Percentiles rank a stretch among this genome's conserved stretches.
These are phyloP conservation scores for Heliothis peltigera DNA, from an alignment of 2,888 invertebrate species.

Conservation along the genomic window DNA sequence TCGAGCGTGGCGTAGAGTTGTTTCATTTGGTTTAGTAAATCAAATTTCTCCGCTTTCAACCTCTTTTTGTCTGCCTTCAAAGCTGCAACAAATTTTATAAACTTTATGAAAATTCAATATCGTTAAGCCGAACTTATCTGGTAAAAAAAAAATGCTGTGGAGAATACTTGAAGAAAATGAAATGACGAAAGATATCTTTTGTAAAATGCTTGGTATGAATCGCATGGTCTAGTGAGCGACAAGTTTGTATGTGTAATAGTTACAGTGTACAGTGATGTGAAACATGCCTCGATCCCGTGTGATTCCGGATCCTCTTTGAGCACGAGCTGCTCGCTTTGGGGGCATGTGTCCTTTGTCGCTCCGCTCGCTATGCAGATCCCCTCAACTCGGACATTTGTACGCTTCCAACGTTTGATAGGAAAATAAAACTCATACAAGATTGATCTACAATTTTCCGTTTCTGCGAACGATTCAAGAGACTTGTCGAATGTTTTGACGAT, in stretches of 20 bases:
- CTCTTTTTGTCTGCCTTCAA: slow-evolving; percentile 97
- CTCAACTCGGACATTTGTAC: slow-evolving; percentile 66
- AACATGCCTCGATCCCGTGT: slow-evolving; percentile 61
- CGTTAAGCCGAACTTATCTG: slow-evolving; percentile 6
- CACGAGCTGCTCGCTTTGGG: slow-evolving; percentile 61
- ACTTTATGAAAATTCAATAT: slow-evolving; percentile 24
- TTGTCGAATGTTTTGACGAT: slow-evolving; percentile 55
- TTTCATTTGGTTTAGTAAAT: slow-evolving; percentile 97
- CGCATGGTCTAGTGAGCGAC: slow-evolving; percentile 34
- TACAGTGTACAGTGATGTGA: slow-evolving; percentile 58
- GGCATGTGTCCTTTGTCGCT: slow-evolving; percentile 65
- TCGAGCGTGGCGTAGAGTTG: slow-evolving; percentile 97
- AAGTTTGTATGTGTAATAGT: slow-evolving; percentile 41
- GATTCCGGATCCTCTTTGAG: slow-evolving; percentile 69
- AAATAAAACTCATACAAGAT: slow-evolving; percentile 62
- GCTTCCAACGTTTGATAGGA: slow-evolving; percentile 65
- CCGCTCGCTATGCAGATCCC: slow-evolving; percentile 66
- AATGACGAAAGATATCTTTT: slow-evolving; percentile 11
- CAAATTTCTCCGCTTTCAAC: slow-evolving; percentile 97
- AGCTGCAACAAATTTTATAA: slow-evolving; percentile 86
- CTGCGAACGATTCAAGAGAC: slow-evolving; percentile 36
- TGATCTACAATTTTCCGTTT: slow-evolving; percentile 55
- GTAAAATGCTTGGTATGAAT: slow-evolving; percentile 28
- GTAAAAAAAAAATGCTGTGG: background rate
- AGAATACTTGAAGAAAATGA: background rate